These are phyloP conservation scores for Ooceraea biroi DNA, from an alignment of 1,140 invertebrate genomes.

Conservation along the genomic window DNA sequence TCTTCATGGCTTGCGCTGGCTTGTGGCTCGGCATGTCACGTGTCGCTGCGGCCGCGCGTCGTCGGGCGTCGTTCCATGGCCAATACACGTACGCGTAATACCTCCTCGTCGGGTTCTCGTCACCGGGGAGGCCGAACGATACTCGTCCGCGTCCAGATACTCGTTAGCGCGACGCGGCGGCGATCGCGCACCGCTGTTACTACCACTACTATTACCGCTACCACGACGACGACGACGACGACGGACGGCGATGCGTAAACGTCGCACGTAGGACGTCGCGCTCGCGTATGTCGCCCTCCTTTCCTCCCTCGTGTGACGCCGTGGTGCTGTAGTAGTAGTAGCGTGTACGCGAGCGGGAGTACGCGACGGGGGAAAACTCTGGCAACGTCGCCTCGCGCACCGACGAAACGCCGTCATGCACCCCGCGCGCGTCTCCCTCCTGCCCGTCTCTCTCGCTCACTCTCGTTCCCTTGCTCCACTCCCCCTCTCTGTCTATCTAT, in stretches of 20 bases:
- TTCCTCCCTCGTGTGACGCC: conserved; percentile 28
- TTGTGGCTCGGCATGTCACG: conserved; percentile 79
- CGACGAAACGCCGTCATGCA: conserved; percentile 59
- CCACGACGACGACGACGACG: too few relatives aligned
- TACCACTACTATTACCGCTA: not conserved
- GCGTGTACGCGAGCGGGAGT: conserved; percentile 25
- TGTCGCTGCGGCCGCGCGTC: conserved; percentile 71
- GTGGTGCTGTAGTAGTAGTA: conserved; percentile 34
- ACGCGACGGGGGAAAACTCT: conserved; percentile 76
- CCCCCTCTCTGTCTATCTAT: conserved; percentile 65
- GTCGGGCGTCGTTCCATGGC: conserved; percentile 73
- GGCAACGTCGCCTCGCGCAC: conserved; percentile 80
- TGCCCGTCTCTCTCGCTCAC: conserved; percentile 43
- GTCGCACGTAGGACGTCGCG: not conserved
- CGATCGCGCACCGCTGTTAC: conserved; percentile 52
- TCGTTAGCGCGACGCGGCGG: not conserved
- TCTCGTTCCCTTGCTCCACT: conserved; percentile 56
- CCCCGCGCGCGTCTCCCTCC: conserved; percentile 43
- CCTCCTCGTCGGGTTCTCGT: conserved; percentile 32
- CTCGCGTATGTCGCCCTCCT: conserved; percentile 38
- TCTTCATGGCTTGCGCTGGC: conserved; percentile 80
- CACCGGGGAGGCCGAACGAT: conserved; percentile 32
- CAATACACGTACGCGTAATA: conserved; percentile 31
- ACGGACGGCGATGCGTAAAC: not conserved
- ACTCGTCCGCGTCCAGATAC: conserved; percentile 36